Percentiles rank a stretch among this genome's conserved stretches.
These are phyloP conservation scores for Cheirogaleus major DNA, from an alignment of 2,797 vertebrate genomes.

Conservation along the genomic window DNA sequence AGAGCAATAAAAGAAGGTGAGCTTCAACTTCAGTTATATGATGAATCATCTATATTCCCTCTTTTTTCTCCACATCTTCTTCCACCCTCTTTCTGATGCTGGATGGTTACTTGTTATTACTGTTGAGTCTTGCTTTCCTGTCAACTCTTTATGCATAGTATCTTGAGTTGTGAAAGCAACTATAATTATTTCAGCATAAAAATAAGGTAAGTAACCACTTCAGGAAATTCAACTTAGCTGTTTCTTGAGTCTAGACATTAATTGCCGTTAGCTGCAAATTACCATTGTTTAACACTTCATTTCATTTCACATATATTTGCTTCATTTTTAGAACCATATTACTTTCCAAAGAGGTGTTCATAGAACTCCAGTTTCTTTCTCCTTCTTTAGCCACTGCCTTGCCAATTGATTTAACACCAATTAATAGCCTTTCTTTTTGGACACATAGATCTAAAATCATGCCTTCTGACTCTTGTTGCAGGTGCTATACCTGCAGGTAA, in stretches of 20 bases:
- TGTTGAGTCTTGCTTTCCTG: conserved; percentile 1
- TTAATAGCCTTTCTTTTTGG: conserved; percentile 3
- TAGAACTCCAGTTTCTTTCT: background rate
- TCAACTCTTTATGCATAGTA: background rate
- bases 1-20: background rate
- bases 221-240: conserved; percentile 35
- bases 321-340: conserved; percentile 1
- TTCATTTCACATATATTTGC: background rate
- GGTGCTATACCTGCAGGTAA: background rate
- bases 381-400: background rate
- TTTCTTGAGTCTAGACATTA: conserved; percentile 33
- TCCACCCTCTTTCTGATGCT: background rate
- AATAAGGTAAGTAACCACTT: conserved; percentile 43
- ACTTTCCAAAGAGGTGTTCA: background rate
- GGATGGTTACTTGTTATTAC: background rate
- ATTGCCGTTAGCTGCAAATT: conserved; percentile 50
- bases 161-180: conserved; percentile 17
- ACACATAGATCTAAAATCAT: background rate
- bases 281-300: background rate
- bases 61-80: background rate
- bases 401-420: background rate
- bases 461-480: background rate
- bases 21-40: background rate
- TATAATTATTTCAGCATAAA: conserved; percentile 66
- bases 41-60: background rate